phyloP scores from a whole-genome alignment of 2,113 vertebrate species.

The Nymphicus hollandicus region DNA sequence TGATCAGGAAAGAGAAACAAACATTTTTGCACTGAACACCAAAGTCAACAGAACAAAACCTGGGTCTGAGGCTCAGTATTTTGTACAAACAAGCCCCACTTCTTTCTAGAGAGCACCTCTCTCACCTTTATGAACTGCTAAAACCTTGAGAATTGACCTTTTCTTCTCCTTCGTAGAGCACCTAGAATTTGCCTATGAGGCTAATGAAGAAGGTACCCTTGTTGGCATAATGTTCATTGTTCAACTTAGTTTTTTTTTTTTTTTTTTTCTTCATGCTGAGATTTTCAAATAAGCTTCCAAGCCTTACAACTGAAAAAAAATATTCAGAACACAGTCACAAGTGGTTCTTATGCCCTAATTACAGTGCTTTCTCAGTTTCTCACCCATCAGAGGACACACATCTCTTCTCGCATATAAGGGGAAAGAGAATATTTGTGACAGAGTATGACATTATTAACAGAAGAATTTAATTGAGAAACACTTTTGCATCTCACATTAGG shows the following conservation, averaged over 20 bases:
- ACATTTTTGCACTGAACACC: not conserved
- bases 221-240: not conserved
- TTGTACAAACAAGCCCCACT: not conserved
- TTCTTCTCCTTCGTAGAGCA: not conserved
- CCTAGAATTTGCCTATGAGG: not conserved
- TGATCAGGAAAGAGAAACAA: not conserved
- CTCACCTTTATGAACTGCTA: not conserved
- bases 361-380: slow-evolving; percentile 8
- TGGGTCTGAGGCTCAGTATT: not conserved
- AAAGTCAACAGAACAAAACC: not conserved
- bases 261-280: not conserved
- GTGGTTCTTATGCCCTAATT: not conserved
- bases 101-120: not conserved
- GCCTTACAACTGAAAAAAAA: not conserved
- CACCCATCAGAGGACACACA: not conserved
- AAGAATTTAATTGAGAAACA: slow-evolving; percentile 47
- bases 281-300: not conserved
- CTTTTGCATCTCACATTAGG: not conserved
- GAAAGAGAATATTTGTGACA: not conserved
- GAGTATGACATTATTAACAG: not conserved
- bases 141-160: not conserved
- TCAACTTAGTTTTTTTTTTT: not conserved
- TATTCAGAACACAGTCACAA: not conserved
- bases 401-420: not conserved
- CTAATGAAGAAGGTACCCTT: not conserved